phyloP scores from a whole-genome alignment of 2,888 invertebrate species.

The Flexamia atlantica region DNA sequence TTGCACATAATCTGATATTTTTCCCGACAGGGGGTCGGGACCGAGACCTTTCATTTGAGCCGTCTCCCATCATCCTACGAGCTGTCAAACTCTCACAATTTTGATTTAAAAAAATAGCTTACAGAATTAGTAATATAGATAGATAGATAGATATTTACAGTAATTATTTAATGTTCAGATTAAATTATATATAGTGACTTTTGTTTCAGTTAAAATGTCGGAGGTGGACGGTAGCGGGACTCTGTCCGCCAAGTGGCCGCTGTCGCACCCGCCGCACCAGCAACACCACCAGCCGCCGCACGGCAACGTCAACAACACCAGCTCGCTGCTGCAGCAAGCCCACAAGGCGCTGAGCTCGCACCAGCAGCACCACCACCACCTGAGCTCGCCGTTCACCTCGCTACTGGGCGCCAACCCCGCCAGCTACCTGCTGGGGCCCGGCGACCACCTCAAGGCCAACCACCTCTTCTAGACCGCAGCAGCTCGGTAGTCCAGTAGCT shows the following conservation, averaged over 20 bases:
- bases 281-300: slow-evolving; percentile 73
- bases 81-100: too few relatives aligned
- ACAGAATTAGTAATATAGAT: too few relatives aligned
- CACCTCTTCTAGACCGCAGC: slow-evolving; percentile 69
- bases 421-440: slow-evolving; percentile 70
- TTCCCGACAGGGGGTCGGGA: too few relatives aligned
- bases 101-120: too few relatives aligned
- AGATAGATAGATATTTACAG: too few relatives aligned
- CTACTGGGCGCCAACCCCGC: slow-evolving; percentile 69
- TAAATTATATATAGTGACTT: neutral
- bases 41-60: too few relatives aligned
- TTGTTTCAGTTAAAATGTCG: slow-evolving; percentile 74
- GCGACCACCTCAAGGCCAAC: slow-evolving; percentile 71
- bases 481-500: neutral
- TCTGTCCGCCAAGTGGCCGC: slow-evolving; percentile 62
- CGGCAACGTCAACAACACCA: slow-evolving; percentile 74
- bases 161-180: too few relatives aligned
- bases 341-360: slow-evolving; percentile 73
- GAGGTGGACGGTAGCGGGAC: slow-evolving; percentile 69
- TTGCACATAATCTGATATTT: too few relatives aligned
- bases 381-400: slow-evolving; percentile 67
- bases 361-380: slow-evolving; percentile 66
- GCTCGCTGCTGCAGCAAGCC: slow-evolving; percentile 75
- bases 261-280: slow-evolving; percentile 68
- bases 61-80: too few relatives aligned